These are phyloP conservation scores for Philereme transversata DNA, from an alignment of 2,888 invertebrate genomes.

Conservation along the genomic window DNA sequence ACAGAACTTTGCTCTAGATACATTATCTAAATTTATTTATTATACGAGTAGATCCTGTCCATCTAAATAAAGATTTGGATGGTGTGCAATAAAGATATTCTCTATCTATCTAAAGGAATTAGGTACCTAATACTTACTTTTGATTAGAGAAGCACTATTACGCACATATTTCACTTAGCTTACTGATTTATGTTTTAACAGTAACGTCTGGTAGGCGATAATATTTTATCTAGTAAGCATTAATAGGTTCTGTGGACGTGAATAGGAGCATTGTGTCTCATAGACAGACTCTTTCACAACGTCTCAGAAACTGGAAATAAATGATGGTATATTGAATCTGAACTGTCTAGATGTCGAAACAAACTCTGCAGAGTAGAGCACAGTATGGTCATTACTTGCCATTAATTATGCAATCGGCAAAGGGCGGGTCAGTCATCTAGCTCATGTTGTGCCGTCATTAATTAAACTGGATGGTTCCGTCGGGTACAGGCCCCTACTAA, in stretches of 20 bases:
- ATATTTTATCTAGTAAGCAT: not conserved
- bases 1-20: too few species aligned
- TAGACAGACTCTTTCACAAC: not conserved
- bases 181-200: too few species aligned
- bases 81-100: too few species aligned
- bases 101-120: too few species aligned
- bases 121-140: too few species aligned
- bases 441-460: conserved; percentile 6
- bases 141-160: too few species aligned
- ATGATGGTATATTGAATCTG: conserved; percentile 2
- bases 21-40: too few species aligned
- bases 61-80: too few species aligned
- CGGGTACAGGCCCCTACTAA: not conserved
- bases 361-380: not conserved
- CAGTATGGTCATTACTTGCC: conserved; percentile 7
- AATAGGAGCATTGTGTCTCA: not conserved
- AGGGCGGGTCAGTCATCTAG: conserved; percentile 17
- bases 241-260: not conserved
- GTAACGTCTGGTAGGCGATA: too few species aligned
- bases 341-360: conserved; percentile 1
- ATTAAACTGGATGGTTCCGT: conserved; percentile 8
- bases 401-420: conserved; percentile 9
- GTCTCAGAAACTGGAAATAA: conserved; percentile 1
- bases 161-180: too few species aligned
- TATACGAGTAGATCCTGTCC: too few species aligned